These are phyloP conservation scores for Lucilia cuprina DNA, from an alignment of 1,140 invertebrate genomes.

Conservation along the genomic window DNA sequence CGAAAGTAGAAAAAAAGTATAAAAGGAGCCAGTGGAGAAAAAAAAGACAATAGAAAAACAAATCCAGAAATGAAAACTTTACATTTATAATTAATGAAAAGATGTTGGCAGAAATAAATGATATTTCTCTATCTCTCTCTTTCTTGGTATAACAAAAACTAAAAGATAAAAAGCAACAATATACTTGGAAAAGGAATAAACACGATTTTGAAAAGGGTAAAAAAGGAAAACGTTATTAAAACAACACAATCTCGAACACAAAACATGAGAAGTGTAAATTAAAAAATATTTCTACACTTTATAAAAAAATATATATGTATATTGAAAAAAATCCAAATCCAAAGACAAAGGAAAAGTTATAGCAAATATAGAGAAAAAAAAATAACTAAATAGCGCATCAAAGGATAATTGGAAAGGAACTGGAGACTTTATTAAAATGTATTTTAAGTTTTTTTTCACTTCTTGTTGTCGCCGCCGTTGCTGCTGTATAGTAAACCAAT, in stretches of 20 bases:
- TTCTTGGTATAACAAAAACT: not conserved
- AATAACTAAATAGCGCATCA: not conserved
- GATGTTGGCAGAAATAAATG: conserved; percentile 6
- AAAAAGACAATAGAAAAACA: not conserved
- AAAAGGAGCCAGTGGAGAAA: not conserved
- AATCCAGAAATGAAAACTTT: conserved; percentile 8
- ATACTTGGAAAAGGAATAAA: not conserved
- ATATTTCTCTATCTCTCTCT: not conserved
- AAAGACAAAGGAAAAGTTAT: not conserved
- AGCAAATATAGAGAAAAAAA: not conserved
- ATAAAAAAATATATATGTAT: not conserved
- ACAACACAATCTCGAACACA: not conserved
- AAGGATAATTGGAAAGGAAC: not conserved
- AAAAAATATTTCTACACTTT: not conserved
- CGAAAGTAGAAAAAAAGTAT: not conserved
- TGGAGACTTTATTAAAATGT: not conserved
- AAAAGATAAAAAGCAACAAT: not conserved
- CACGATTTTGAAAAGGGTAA: not conserved
- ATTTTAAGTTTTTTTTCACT: not conserved
- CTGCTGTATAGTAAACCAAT: not conserved
- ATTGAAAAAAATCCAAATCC: not conserved
- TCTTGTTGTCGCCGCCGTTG: not conserved
- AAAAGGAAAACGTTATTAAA: not conserved
- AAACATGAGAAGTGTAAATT: not conserved
- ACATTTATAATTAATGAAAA: conserved; percentile 9